Conservation (phyloP, 1,140 invertebrate species). For the Ruditapes philippinarum region DNA sequence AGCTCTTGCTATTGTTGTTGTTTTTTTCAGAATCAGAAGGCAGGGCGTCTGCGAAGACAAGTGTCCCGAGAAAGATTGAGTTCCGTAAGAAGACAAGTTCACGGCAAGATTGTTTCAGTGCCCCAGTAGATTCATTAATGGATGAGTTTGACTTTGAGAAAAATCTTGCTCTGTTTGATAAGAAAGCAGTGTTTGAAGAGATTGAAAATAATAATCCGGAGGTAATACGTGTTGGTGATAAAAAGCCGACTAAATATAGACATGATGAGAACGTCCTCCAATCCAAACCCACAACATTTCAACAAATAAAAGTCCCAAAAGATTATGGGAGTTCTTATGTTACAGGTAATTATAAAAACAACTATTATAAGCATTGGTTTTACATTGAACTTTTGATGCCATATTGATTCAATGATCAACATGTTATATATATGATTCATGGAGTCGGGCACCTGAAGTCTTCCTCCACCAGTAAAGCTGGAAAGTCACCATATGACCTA, state of each 20-base stretch:
- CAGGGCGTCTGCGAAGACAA: not conserved
- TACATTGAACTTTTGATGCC: too few relatives aligned
- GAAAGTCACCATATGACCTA: too few relatives aligned
- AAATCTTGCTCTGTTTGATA: slow-evolving; percentile 96
- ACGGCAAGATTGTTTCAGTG: slow-evolving; percentile 89
- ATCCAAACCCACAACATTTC: slow-evolving; percentile 89
- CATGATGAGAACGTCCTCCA: slow-evolving; percentile 95
- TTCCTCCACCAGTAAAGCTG: too few relatives aligned
- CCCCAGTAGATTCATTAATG: slow-evolving; percentile 88
- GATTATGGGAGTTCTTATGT: slow-evolving; percentile 91
- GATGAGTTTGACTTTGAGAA: slow-evolving; percentile 97
- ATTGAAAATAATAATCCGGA: slow-evolving; percentile 87
- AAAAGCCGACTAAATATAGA: slow-evolving; percentile 88
- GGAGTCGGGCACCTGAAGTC: too few relatives aligned
- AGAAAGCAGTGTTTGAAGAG: slow-evolving; percentile 91
- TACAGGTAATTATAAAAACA: too few relatives aligned
- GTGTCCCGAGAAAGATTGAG: slow-evolving; percentile 81
- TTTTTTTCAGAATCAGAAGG: slow-evolving; percentile 70
- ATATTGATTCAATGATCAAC: too few relatives aligned
- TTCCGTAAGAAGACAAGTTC: slow-evolving; percentile 62
- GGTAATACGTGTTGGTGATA: slow-evolving; percentile 67
- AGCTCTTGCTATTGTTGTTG: too few relatives aligned
- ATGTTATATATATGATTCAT: too few relatives aligned
- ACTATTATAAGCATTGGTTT: too few relatives aligned
- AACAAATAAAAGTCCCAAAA: slow-evolving; percentile 92